phyloP scores from a whole-genome alignment of 2,113 vertebrate genomes.

The Rhea americana region DNA sequence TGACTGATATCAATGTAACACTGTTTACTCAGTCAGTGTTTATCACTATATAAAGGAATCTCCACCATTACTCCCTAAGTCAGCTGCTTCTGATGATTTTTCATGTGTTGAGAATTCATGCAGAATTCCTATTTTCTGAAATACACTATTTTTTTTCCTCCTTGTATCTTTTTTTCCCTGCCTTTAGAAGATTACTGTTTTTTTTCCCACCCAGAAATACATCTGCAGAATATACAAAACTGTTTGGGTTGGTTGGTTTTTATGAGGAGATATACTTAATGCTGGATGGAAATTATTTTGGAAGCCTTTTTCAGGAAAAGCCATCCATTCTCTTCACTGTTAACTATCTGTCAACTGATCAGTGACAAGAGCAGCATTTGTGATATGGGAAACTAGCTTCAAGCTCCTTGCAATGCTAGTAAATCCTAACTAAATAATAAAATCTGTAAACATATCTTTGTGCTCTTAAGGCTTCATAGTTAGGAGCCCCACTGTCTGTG shows the following conservation, averaged over 20 bases:
- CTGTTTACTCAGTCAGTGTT: not conserved
- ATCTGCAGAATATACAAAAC: not conserved
- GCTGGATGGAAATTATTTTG: not conserved
- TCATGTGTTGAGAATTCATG: not conserved
- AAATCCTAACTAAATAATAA: not conserved
- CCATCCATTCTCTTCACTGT: not conserved
- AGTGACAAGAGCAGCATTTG: not conserved
- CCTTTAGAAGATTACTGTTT: not conserved
- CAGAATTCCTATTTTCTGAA: not conserved
- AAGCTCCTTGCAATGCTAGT: not conserved
- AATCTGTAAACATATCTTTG: not conserved
- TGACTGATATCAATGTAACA: not conserved
- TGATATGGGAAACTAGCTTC: not conserved
- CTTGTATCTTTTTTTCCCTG: not conserved
- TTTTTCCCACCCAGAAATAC: not conserved
- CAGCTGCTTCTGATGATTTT: not conserved
- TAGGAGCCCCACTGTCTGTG: not conserved
- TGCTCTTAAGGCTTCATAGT: not conserved
- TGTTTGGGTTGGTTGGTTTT: not conserved
- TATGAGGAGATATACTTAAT: not conserved
- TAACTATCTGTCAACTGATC: not conserved
- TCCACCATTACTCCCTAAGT: not conserved
- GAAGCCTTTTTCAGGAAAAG: not conserved
- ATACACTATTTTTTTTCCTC: not conserved
- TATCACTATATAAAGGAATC: not conserved